Evolutionary conservation across 2,113 vertebrate genomes (phyloP).

Genomic region (Lampris megalopsis): DNA sequence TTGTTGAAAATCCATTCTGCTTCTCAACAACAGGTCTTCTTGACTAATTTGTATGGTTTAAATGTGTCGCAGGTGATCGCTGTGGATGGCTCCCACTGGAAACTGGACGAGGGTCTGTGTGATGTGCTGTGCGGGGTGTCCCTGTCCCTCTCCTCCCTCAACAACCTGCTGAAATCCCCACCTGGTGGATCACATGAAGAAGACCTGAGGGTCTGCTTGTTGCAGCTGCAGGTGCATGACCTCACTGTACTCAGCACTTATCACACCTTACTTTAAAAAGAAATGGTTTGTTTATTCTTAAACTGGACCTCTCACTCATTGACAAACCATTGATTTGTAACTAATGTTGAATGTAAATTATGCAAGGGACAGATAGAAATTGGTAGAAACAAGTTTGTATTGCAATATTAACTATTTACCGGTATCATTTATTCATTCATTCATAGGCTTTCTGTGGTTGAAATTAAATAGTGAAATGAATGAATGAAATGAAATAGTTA

Average conservation of each 20-base stretch:
- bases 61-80: slow-evolving; percentile 68
- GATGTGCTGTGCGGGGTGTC: slow-evolving; percentile 81
- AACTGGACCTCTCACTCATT: too few species aligned
- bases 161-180: slow-evolving; percentile 75
- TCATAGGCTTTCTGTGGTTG: too few species aligned
- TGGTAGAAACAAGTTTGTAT: too few species aligned
- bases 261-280: too few species aligned
- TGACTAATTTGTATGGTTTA: slow-evolving; percentile 2
- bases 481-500: too few species aligned
- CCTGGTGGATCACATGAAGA: slow-evolving; percentile 63
- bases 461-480: too few species aligned
- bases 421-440: too few species aligned
- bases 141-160: slow-evolving; percentile 82
- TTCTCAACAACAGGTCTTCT: background rate
- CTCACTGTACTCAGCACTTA: background rate
- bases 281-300: too few species aligned
- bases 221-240: slow-evolving; percentile 79
- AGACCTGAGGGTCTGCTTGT: slow-evolving; percentile 74
- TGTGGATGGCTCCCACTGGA: slow-evolving; percentile 57
- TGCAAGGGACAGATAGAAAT: too few species aligned
- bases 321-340: too few species aligned
- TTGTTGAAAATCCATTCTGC: background rate
- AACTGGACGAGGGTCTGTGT: slow-evolving; percentile 86
- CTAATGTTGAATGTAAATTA: too few species aligned
- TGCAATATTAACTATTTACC: too few species aligned